These are phyloP conservation scores for Galemys pyrenaicus DNA, from an alignment of 2,113 vertebrate genomes.

Conservation along the genomic window DNA sequence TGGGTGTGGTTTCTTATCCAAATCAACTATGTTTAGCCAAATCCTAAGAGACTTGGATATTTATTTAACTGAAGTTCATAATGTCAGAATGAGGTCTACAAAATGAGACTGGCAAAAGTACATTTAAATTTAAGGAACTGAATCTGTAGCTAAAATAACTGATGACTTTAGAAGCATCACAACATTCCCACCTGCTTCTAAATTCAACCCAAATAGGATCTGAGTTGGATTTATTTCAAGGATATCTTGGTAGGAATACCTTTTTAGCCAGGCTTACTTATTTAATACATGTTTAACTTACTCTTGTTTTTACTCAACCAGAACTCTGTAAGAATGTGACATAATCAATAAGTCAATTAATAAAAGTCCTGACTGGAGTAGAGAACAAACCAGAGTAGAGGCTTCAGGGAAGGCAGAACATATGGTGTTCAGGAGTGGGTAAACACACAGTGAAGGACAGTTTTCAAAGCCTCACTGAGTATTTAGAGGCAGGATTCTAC, in stretches of 20 bases:
- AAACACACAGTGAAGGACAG: neutral
- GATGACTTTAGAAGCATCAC: neutral
- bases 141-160: neutral
- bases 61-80: neutral
- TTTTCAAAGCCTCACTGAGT: neutral
- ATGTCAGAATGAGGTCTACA: neutral
- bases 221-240: neutral
- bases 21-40: neutral
- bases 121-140: neutral
- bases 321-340: neutral
- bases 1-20: neutral
- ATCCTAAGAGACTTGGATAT: neutral
- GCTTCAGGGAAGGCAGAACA: neutral
- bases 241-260: neutral
- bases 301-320: neutral
- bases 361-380: neutral
- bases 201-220: neutral
- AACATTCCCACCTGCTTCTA: neutral
- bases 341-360: too few species aligned
- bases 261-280: neutral
- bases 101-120: neutral
- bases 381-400: neutral
- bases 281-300: neutral
- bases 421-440: neutral
- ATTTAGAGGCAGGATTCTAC: neutral